Percentiles rank a stretch among this genome's conserved stretches.
Conservation (phyloP, 2,797 vertebrate species). For the Sebastes iracundus region DNA sequence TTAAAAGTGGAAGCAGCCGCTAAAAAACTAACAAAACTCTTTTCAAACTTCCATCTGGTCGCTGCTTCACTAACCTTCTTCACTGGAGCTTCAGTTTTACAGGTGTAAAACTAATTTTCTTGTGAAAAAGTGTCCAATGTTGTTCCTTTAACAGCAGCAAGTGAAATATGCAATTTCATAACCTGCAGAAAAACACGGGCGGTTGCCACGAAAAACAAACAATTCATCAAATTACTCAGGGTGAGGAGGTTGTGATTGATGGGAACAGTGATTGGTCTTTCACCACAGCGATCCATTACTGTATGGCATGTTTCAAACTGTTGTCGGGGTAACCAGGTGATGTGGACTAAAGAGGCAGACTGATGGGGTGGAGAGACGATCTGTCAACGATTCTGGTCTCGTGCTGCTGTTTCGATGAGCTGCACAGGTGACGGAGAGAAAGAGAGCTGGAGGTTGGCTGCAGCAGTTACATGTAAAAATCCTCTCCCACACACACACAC, state of each 20-base stretch:
- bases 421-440: slow-evolving; percentile 15
- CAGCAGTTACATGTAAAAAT: neutral
- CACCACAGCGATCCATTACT: neutral
- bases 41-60: neutral
- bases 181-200: neutral
- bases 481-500: neutral
- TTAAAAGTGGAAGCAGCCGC: neutral
- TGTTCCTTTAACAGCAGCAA: neutral
- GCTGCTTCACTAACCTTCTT: neutral
- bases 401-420: slow-evolving; percentile 20
- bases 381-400: slow-evolving; percentile 24
- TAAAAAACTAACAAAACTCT: neutral
- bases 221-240: neutral
- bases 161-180: neutral
- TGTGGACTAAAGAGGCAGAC: slow-evolving; percentile 12
- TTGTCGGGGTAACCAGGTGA: slow-evolving; percentile 35
- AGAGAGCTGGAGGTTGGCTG: slow-evolving; percentile 1
- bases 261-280: slow-evolving; percentile 17
- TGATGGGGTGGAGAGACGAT: slow-evolving; percentile 8
- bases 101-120: neutral
- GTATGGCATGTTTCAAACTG: slow-evolving; percentile 4
- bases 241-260: slow-evolving; percentile 11
- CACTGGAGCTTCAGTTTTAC: neutral
- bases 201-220: slow-evolving; percentile 6
- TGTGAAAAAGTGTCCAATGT: neutral